Base-by-base conservation (phyloP, 2,888 invertebrate genomes). In the Melitaea athalia region DNA sequence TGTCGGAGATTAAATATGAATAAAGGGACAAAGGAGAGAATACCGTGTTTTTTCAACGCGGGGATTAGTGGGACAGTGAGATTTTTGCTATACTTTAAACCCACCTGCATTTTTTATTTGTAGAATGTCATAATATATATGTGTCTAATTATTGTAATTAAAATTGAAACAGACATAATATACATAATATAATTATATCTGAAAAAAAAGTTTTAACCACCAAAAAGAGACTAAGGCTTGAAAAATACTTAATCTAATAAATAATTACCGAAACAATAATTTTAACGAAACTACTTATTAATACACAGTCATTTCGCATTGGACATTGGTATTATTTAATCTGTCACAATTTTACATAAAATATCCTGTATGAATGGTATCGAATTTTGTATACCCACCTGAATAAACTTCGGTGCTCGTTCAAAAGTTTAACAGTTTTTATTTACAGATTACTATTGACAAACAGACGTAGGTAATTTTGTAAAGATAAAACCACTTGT, bases 1-100 rank as follows among this genome's bases (percentile, higher is more conserved):
- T 91, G 86, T 89, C 74, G 83, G 81, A 91, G 89, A 91, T 91
- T 90, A 91, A 91, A 91, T 89, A 92, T 88, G 88, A 90, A 91
- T 89, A 89, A 89, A 89, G 88, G 89, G 68, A 69, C 72, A 69
- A 67, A 69, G 67, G 65, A 59, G 60, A 59, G 42, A 49, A 55
- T 43, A 61, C 65, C 64, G 60, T 69, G 55, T 68, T 67, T 71
- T 70, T 69, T 69, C 64, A 66, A 67, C 67, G 53, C 60, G 49
- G 65, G 24, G 60, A 67, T 71, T 71, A 65, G 55, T 65, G 60
- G 17, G 61, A 57, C 57, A 52, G 60, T 42, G 49, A 55, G 31
- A 65, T 64, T 69, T 68, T 71, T 69, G 64, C 49, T n/a, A 52
- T 15, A n/a, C 50, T 63, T 57, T 53, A 52, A 50, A 61, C 14